These are phyloP conservation scores for Poeciliopsis prolifica DNA, from an alignment of 2,113 vertebrate genomes.

Conservation along the genomic window DNA sequence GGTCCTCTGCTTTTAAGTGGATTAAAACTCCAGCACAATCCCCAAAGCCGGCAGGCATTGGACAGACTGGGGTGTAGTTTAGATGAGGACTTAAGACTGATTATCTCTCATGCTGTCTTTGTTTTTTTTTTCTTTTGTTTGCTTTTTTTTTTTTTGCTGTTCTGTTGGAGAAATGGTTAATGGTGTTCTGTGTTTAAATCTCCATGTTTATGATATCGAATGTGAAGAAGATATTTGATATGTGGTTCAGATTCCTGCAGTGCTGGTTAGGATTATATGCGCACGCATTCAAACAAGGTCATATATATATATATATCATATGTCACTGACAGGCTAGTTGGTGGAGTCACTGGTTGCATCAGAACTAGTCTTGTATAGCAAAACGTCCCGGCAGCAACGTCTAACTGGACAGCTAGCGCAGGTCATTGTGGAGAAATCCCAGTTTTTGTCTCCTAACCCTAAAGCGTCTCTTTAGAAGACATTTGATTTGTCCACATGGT, in stretches of 20 bases:
- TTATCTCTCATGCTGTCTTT: constrained; percentile 75
- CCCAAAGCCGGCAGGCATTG: constrained; percentile 69
- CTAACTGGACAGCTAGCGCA: no score
- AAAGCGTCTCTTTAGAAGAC: no score
- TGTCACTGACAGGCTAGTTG: no score
- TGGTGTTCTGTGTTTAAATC: constrained; percentile 20
- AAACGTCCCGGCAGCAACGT: no score
- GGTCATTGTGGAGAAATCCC: no score
- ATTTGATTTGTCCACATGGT: no score
- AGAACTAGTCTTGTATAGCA: no score
- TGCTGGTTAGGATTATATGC: neutral
- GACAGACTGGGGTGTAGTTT: constrained; percentile 76
- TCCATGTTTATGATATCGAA: constrained; percentile 1
- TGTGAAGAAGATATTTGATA: constrained; percentile 17
- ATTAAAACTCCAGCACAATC: constrained; percentile 80
- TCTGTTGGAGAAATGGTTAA: constrained; percentile 43
- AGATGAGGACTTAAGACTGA: constrained; percentile 79
- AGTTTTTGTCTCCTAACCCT: no score
- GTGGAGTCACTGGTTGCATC: no score
- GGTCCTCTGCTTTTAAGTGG: constrained; percentile 80
- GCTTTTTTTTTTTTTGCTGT: constrained; percentile 35
- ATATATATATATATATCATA: neutral
- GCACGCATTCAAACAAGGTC: no score
- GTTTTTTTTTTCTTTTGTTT: constrained; percentile 30
- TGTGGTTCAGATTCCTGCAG: neutral